Conservation (phyloP, 2,888 invertebrate genomes). For the Mesoligia furuncula region DNA sequence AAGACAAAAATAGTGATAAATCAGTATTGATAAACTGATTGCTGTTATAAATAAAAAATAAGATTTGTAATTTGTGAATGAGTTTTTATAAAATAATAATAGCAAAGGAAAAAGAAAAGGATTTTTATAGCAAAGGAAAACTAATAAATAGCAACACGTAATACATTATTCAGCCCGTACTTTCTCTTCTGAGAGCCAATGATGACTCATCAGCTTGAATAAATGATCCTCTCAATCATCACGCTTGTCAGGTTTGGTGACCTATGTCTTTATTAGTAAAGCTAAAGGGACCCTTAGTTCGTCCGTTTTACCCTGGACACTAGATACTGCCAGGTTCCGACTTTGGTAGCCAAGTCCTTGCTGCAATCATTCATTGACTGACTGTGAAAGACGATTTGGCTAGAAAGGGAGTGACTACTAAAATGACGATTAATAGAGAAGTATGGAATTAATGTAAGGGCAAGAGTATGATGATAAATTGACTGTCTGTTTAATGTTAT, state of each 20-base stretch:
- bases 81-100: too few relatives aligned
- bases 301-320: not conserved
- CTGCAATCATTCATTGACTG: not conserved
- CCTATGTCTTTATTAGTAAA: not conserved
- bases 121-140: not conserved
- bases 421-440: too few relatives aligned
- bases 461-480: too few relatives aligned
- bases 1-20: constrained; percentile 21
- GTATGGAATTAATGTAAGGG: too few relatives aligned
- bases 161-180: not conserved
- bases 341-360: not conserved
- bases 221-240: not conserved
- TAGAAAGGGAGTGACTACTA: too few relatives aligned
- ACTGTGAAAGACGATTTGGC: too few relatives aligned
- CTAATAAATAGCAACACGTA: not conserved
- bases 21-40: constrained; percentile 20
- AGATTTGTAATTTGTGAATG: not conserved
- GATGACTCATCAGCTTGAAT: not conserved
- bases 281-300: not conserved
- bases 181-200: not conserved
- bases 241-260: not conserved
- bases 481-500: too few relatives aligned
- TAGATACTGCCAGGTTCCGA: not conserved
- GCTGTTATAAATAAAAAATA: not conserved
- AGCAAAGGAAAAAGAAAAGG: not conserved